phyloP scores from a whole-genome alignment of 2,113 vertebrate genomes.

The Eptesicus fuscus region DNA sequence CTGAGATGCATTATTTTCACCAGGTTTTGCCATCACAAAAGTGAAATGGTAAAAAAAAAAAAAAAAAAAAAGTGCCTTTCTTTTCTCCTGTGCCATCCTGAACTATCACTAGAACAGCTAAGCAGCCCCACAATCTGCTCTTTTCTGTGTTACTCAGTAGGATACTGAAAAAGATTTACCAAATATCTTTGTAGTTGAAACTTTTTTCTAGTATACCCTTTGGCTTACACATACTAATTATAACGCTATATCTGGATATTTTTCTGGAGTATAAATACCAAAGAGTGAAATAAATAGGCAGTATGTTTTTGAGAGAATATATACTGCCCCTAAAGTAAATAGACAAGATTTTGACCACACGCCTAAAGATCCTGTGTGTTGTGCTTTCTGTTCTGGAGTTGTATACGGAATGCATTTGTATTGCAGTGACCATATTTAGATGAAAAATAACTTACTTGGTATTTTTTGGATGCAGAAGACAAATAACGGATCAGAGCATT shows the following conservation, averaged over 20 bases:
- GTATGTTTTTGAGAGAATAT: conserved; percentile 25
- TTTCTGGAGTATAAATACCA: conserved; percentile 7
- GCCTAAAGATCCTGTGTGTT: background rate
- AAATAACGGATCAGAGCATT: conserved; percentile 80
- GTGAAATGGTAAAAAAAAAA: background rate
- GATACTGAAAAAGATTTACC: conserved; percentile 26
- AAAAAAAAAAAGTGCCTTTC: background rate
- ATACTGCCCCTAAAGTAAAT: background rate
- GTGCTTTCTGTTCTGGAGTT: background rate
- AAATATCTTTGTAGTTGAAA: conserved; percentile 10
- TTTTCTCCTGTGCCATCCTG: background rate
- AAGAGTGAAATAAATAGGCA: conserved; percentile 46
- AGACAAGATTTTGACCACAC: background rate
- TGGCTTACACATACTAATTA: conserved; percentile 7
- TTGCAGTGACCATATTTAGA: background rate
- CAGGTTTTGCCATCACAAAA: background rate
- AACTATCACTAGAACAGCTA: background rate
- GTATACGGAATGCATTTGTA: background rate
- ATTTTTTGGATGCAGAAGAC: conserved; percentile 73
- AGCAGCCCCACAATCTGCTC: background rate
- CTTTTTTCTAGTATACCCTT: background rate
- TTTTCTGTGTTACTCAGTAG: background rate
- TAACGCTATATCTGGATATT: background rate
- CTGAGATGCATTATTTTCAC: background rate
- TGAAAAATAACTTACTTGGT: conserved; percentile 71